Evolutionary conservation across 2,888 invertebrate genomes (phyloP), one percentile per base, ranked within the genome.

Genomic region (Parelbella ahira): DNA sequence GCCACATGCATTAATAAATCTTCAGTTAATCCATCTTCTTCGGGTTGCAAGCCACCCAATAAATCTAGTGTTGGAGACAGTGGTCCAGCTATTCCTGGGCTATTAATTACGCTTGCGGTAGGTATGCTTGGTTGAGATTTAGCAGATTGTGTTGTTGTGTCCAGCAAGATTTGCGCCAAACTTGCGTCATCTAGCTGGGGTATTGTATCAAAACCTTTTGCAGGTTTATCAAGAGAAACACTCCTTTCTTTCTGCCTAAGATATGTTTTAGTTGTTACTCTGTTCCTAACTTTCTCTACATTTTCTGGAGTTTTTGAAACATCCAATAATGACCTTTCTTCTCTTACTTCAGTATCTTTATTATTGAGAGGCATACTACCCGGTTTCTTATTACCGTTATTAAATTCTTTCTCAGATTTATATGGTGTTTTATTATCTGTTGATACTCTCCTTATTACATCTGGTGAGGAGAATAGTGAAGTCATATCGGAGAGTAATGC

Each of bases 381-480:
- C n/a, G n/a, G n/a, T 53, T 71, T 72, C 50, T 71, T 71, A 36
- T 66, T 71, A 47, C 24, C 39, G 3, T 45, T 38, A 8, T 51
- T 5, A 28, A 57, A 9, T 12, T 90, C 90, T 64, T 89, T 89
- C 1, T 88, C 89, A 51, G 78, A 57, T 62, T 89, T 89, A 3
- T 75, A 75, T 51, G 88, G 67, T 10, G 66, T 51, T 59, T 89
- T 90, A 27, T 64, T 70, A 38, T 88, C 89, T 25, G 88, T 83
- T 37, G 89, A 89, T 7, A 93, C 92, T 56, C 93, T 87, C 56
- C 93, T 87, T 44, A 93, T 93, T 37, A 94, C 93, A 82, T 94
- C 94, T 9, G 94, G 94, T 24, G 93, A 91, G 3, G 94, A 93
- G 68, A 94, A 94, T 44, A 94, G 72, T 20, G 93, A 92, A 44